A percentile compares a stretch with the other conserved stretches of the same genome.
These are phyloP conservation scores for Magallana ariakensis DNA, from an alignment of 1,140 invertebrate genomes.

Conservation along the genomic window DNA sequence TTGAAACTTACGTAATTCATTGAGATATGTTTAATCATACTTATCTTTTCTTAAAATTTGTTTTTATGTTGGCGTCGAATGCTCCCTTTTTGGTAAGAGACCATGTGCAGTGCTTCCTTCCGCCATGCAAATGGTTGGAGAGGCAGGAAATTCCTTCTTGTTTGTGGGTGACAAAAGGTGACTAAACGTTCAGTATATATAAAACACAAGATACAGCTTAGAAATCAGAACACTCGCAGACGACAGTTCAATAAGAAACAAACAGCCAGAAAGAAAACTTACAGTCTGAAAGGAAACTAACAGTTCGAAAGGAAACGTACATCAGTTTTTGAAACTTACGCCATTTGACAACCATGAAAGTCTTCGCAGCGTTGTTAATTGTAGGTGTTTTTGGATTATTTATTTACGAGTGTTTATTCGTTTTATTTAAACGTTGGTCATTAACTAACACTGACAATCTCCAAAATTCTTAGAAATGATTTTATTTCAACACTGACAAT, in stretches of 20 bases:
- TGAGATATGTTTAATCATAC: not conserved
- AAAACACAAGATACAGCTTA: not conserved
- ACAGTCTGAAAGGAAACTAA: not conserved
- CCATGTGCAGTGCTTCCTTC: not conserved
- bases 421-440: too few species aligned
- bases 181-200: slow-evolving; percentile 9
- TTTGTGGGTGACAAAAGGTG: not conserved
- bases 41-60: slow-evolving; percentile 13
- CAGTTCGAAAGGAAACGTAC: not conserved
- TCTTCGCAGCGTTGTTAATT: not conserved
- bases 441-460: too few species aligned
- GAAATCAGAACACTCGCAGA: not conserved
- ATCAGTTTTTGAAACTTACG: not conserved
- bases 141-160: not conserved
- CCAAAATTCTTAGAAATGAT: too few species aligned
- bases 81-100: slow-evolving; percentile 30
- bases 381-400: not conserved
- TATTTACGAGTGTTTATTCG: too few species aligned
- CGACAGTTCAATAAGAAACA: not conserved
- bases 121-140: not conserved
- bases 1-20: slow-evolving; percentile 3
- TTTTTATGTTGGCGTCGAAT: slow-evolving; percentile 24
- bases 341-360: not conserved
- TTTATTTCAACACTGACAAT: too few species aligned
- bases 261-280: not conserved